Evolutionary conservation across 2,888 invertebrate species (phyloP).

Genomic region (Entomobrya proxima): DNA sequence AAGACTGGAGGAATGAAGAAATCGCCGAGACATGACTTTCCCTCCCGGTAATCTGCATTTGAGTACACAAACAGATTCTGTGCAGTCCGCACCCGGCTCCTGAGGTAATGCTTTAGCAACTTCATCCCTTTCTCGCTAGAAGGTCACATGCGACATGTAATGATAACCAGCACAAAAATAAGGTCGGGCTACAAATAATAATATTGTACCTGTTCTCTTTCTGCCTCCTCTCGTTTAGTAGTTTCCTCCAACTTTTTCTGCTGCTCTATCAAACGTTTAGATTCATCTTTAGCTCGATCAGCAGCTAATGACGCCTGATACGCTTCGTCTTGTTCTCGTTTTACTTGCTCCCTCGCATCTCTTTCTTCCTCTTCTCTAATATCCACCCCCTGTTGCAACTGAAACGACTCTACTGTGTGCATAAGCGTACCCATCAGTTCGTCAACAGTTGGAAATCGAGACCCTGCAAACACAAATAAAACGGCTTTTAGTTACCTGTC

Average conservation of each 20-base stretch:
- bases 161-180: background rate
- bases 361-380: constrained; percentile 91
- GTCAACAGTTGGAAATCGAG: constrained; percentile 90
- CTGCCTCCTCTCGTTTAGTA: constrained; percentile 82
- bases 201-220: constrained; percentile 82
- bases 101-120: constrained; percentile 71
- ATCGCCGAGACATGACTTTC: constrained; percentile 73
- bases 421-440: constrained; percentile 91
- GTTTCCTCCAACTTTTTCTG: constrained; percentile 78
- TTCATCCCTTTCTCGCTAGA: constrained; percentile 67
- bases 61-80: constrained; percentile 72
- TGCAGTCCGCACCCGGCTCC: constrained; percentile 71
- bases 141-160: constrained; percentile 13
- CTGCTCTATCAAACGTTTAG: constrained; percentile 86
- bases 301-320: constrained; percentile 92
- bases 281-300: constrained; percentile 92
- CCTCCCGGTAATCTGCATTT: constrained; percentile 74
- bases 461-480: background rate
- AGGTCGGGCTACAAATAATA: background rate
- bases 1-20: constrained; percentile 70
- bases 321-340: constrained; percentile 95
- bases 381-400: constrained; percentile 87
- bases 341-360: constrained; percentile 91
- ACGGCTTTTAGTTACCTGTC: no score
- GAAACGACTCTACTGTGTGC: constrained; percentile 90